These are phyloP conservation scores for Neuroterus valhalla DNA, from an alignment of 1,140 invertebrate species.

Conservation along the genomic window DNA sequence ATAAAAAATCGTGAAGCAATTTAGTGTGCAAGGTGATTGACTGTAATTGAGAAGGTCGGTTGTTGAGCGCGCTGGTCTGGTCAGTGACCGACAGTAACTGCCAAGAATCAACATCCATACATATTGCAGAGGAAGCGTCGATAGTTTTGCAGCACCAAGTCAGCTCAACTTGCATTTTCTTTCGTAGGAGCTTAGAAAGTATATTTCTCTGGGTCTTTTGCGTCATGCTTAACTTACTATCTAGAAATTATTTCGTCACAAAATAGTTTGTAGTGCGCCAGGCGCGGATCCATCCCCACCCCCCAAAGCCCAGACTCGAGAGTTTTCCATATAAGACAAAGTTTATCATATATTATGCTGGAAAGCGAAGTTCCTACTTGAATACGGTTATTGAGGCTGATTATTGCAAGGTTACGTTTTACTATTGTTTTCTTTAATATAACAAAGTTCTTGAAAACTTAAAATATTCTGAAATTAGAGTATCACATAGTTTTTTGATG, in stretches of 20 bases:
- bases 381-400: too few relatives aligned
- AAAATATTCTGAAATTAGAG: too few relatives aligned
- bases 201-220: constrained; percentile 47
- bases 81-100: constrained; percentile 14
- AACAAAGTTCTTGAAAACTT: too few relatives aligned
- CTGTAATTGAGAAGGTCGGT: constrained; percentile 24
- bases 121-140: constrained; percentile 30
- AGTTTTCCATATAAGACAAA: too few relatives aligned
- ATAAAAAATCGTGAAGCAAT: constrained; percentile 9
- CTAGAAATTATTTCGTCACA: constrained; percentile 40
- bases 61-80: constrained; percentile 1
- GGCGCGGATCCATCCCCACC: too few relatives aligned
- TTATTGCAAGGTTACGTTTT: too few relatives aligned
- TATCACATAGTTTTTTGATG: too few relatives aligned
- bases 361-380: too few relatives aligned
- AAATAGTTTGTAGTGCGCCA: too few relatives aligned
- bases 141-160: constrained; percentile 34
- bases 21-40: constrained; percentile 8
- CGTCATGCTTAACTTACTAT: constrained; percentile 32
- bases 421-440: too few relatives aligned
- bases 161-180: constrained; percentile 48
- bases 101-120: constrained; percentile 14
- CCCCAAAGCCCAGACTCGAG: too few relatives aligned
- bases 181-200: constrained; percentile 52
- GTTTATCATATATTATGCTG: too few relatives aligned